Evolutionary conservation across 2,113 vertebrate species (phyloP).

Genomic region (Paramisgurnus dabryanus): DNA sequence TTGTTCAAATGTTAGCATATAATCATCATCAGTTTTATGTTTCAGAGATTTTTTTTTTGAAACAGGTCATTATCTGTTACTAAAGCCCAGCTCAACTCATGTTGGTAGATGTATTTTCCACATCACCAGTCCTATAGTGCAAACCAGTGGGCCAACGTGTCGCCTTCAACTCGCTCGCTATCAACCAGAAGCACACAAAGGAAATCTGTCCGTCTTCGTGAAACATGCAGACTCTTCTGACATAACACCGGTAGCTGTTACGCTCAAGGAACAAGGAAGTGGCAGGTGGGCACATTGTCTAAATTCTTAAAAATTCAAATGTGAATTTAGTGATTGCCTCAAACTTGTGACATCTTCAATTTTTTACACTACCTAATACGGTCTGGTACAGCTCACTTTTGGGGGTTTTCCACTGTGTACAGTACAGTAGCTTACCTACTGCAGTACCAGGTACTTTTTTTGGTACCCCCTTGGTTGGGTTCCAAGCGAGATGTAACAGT

Average conservation of each 20-base stretch:
- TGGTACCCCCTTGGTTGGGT: too few relatives aligned
- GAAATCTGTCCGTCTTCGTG: slow-evolving; percentile 70
- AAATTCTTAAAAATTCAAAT: background rate
- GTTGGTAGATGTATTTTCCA: slow-evolving; percentile 66
- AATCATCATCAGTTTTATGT: background rate
- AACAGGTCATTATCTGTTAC: slow-evolving; percentile 74
- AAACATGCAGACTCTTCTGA: slow-evolving; percentile 52
- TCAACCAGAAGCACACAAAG: slow-evolving; percentile 56
- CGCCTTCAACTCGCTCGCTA: slow-evolving; percentile 67
- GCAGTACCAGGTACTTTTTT: too few relatives aligned
- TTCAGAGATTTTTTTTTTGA: slow-evolving; percentile 9
- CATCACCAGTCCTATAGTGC: slow-evolving; percentile 70
- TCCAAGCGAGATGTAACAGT: too few relatives aligned
- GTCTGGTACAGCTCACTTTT: too few relatives aligned
- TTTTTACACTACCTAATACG: too few relatives aligned
- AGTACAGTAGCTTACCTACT: too few relatives aligned
- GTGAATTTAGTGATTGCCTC: background rate
- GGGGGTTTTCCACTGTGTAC: too few relatives aligned
- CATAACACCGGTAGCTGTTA: slow-evolving; percentile 51
- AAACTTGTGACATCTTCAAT: too few relatives aligned
- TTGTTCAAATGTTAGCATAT: too few relatives aligned
- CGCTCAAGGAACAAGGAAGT: slow-evolving; percentile 31
- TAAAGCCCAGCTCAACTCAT: slow-evolving; percentile 56
- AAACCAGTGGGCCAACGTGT: slow-evolving; percentile 62
- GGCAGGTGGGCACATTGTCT: slow-evolving; percentile 60